A percentile compares a stretch with the other conserved stretches of the same genome.
phyloP scores from a whole-genome alignment of 2,888 invertebrate genomes.

The Protodeltote pygarga region DNA sequence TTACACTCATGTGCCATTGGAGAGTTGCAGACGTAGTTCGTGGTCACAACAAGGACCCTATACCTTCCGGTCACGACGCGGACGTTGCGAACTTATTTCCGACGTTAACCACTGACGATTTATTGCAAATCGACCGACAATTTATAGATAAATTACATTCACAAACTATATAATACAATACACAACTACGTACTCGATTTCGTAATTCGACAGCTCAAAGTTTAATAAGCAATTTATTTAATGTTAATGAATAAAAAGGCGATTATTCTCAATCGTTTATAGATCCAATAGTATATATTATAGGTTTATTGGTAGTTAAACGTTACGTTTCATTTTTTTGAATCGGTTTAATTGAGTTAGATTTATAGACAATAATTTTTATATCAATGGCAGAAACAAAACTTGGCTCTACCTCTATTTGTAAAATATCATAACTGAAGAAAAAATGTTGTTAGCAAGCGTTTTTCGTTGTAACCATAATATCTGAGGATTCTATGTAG shows the following conservation, averaged over 20 bases:
- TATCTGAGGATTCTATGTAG: too few relatives aligned
- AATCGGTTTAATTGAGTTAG: too few relatives aligned
- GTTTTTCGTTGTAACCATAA: too few relatives aligned
- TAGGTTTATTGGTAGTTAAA: too few relatives aligned
- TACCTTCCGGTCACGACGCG: conserved; percentile 70
- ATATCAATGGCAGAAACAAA: too few relatives aligned
- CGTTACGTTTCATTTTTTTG: too few relatives aligned
- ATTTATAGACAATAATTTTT: too few relatives aligned
- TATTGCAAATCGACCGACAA: conserved; percentile 54
- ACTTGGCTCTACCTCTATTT: too few relatives aligned
- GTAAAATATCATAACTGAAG: too few relatives aligned
- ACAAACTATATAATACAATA: conserved; percentile 18
- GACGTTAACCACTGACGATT: conserved; percentile 50
- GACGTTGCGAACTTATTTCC: conserved; percentile 61
- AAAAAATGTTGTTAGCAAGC: too few relatives aligned
- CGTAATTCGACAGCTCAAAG: conserved; percentile 34
- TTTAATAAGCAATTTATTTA: conserved; percentile 35
- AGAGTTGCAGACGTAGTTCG: conserved; percentile 34
- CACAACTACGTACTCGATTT: conserved; percentile 15
- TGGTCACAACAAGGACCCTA: conserved; percentile 58
- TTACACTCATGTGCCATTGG: conserved; percentile 19
- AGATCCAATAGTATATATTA: neutral
- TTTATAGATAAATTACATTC: conserved; percentile 48
- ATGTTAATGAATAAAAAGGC: conserved; percentile 19
- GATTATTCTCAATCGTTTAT: conserved; percentile 23